phyloP scores from a whole-genome alignment of 2,797 vertebrate species.

The Pygocentrus nattereri region DNA sequence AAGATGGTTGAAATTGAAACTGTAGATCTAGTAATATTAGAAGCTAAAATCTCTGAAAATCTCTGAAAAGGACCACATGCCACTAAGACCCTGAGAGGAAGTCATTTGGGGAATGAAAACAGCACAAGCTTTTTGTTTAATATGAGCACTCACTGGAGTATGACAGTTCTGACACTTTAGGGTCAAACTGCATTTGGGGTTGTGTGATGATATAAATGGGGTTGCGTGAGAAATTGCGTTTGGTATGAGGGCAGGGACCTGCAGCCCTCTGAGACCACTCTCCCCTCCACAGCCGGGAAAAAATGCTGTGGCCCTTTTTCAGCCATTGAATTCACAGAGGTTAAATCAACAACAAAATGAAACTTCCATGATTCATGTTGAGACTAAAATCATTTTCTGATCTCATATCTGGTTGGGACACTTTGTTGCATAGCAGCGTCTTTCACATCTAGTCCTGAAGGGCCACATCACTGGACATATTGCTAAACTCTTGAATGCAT shows the following conservation, averaged over 20 bases:
- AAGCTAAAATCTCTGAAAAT: background rate
- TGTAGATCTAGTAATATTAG: too few relatives aligned
- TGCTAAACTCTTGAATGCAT: background rate
- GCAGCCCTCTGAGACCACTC: background rate
- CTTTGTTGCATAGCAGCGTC: background rate
- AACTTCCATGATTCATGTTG: background rate
- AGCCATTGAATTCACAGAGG: background rate
- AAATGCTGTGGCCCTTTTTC: background rate
- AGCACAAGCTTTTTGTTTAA: background rate
- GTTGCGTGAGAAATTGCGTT: slow-evolving; percentile 3
- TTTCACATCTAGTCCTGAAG: background rate
- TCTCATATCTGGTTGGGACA: background rate
- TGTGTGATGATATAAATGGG: slow-evolving; percentile 15
- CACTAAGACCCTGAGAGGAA: background rate
- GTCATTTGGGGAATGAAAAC: background rate
- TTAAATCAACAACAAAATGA: background rate
- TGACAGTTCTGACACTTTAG: background rate
- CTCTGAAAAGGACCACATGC: background rate
- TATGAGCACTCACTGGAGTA: slow-evolving; percentile 1
- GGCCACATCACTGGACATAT: background rate
- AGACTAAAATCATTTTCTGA: background rate
- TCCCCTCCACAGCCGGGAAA: background rate
- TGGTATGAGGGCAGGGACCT: slow-evolving; percentile 4
- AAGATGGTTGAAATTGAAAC: background rate
- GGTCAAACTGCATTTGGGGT: slow-evolving; percentile 10